phyloP scores from a whole-genome alignment of 2,797 vertebrate species.

The Megalops cyprinoides region DNA sequence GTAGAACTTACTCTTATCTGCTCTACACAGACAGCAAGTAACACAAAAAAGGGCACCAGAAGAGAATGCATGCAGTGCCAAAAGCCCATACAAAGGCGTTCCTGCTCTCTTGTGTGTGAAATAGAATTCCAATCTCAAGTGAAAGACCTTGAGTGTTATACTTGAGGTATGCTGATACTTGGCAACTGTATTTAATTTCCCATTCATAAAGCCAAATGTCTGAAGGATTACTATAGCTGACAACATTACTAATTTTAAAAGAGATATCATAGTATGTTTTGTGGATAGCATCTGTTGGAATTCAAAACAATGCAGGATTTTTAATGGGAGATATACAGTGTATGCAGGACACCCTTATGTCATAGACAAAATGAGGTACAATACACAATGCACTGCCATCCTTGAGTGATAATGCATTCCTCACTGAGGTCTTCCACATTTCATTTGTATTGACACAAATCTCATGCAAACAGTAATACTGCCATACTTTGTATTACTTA shows the following conservation, averaged over 20 bases:
- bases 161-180: not conserved
- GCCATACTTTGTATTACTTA: too few species aligned
- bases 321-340: too few species aligned
- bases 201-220: not conserved
- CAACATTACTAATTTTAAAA: not conserved
- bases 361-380: too few species aligned
- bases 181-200: not conserved
- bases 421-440: too few species aligned
- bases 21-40: constrained; percentile 60
- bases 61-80: constrained; percentile 46
- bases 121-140: constrained; percentile 62
- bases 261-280: not conserved
- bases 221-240: not conserved
- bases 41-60: constrained; percentile 36
- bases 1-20: constrained; percentile 61
- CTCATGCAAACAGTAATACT: too few species aligned
- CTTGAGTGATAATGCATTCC: too few species aligned
- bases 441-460: too few species aligned
- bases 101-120: constrained; percentile 63
- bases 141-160: constrained; percentile 64
- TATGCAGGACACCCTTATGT: too few species aligned
- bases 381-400: too few species aligned
- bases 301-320: too few species aligned
- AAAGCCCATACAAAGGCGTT: constrained; percentile 53
- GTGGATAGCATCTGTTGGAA: too few species aligned